phyloP scores from a whole-genome alignment of 2,797 vertebrate species.

The Euthynnus affinis region DNA sequence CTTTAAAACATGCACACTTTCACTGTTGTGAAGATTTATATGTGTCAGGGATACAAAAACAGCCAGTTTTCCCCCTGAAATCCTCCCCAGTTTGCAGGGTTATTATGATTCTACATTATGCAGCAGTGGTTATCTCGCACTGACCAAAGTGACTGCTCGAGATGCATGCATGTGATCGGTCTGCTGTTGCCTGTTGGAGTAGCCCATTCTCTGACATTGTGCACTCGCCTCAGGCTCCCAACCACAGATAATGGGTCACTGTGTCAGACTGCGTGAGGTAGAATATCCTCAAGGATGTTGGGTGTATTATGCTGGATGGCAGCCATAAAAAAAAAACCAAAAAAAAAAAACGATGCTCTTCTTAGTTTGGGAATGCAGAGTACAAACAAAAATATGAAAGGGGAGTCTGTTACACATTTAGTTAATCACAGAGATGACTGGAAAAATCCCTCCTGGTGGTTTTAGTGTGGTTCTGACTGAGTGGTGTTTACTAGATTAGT shows the following conservation, averaged over 20 bases:
- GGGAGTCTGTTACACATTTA: conserved; percentile 43
- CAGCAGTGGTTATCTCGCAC: conserved; percentile 71
- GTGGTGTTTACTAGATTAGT: conserved; percentile 21
- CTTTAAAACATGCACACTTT: not conserved
- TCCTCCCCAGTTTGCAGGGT: conserved; percentile 50
- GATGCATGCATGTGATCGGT: conserved; percentile 64
- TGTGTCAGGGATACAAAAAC: not conserved
- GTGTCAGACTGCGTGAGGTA: conserved; percentile 80
- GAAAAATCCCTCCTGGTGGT: not conserved
- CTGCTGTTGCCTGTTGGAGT: conserved; percentile 71
- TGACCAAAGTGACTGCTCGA: conserved; percentile 65
- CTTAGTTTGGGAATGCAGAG: conserved; percentile 28
- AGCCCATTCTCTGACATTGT: conserved; percentile 71
- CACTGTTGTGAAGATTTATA: not conserved
- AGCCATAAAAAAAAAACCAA: too few relatives aligned
- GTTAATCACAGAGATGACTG: conserved; percentile 18
- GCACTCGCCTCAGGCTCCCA: conserved; percentile 74
- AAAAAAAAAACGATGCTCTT: conserved; percentile 31
- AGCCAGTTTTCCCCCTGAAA: conserved; percentile 1
- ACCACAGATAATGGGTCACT: conserved; percentile 84
- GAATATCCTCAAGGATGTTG: conserved; percentile 72
- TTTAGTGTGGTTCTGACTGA: conserved; percentile 1
- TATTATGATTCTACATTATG: conserved; percentile 67
- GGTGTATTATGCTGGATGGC: conserved; percentile 60
- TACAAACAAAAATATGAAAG: conserved; percentile 26